phyloP scores from a whole-genome alignment of 92 coral and sea anemone genomes.

The Phenganax stokvisi region DNA sequence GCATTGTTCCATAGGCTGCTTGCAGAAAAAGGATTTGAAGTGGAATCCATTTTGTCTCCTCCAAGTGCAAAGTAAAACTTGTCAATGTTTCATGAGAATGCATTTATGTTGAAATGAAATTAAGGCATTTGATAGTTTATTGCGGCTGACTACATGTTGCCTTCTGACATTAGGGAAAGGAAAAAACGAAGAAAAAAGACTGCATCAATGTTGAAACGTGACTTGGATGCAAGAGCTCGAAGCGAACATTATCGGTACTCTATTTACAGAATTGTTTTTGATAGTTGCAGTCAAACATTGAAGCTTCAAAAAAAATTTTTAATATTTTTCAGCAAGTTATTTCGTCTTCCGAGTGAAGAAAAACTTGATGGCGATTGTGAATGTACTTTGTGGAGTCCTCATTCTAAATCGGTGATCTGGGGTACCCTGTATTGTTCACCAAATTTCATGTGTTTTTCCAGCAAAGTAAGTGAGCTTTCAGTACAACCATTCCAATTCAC shows the following conservation, averaged over 20 bases:
- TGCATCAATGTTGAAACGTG: slow-evolving; percentile 80
- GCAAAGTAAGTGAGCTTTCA: slow-evolving; percentile 56
- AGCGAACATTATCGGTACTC: slow-evolving; percentile 89
- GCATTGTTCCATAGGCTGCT: slow-evolving; percentile 49
- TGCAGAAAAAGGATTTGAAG: slow-evolving; percentile 82
- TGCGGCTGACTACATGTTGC: too few relatives aligned
- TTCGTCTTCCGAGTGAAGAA: slow-evolving; percentile 93
- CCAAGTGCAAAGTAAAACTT: slow-evolving; percentile 23
- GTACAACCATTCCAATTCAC: neutral
- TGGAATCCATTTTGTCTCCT: slow-evolving; percentile 47
- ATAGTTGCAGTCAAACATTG: neutral
- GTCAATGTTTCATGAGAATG: neutral
- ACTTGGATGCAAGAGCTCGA: slow-evolving; percentile 88
- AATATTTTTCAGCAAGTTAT: slow-evolving; percentile 58
- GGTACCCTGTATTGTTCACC: slow-evolving; percentile 93
- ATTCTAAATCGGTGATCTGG: slow-evolving; percentile 70
- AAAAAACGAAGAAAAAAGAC: slow-evolving; percentile 45
- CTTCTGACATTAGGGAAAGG: slow-evolving; percentile 37
- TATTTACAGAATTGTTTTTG: neutral
- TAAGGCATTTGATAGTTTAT: too few relatives aligned
- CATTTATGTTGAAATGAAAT: too few relatives aligned
- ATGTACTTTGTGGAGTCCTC: slow-evolving; percentile 96
- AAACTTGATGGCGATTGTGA: slow-evolving; percentile 94
- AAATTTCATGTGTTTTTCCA: slow-evolving; percentile 82
- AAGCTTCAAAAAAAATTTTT: neutral